Evolutionary conservation across 1,140 invertebrate species (phyloP), one percentile per base, ranked within the genome.

Genomic region (Drosophila orena): DNA sequence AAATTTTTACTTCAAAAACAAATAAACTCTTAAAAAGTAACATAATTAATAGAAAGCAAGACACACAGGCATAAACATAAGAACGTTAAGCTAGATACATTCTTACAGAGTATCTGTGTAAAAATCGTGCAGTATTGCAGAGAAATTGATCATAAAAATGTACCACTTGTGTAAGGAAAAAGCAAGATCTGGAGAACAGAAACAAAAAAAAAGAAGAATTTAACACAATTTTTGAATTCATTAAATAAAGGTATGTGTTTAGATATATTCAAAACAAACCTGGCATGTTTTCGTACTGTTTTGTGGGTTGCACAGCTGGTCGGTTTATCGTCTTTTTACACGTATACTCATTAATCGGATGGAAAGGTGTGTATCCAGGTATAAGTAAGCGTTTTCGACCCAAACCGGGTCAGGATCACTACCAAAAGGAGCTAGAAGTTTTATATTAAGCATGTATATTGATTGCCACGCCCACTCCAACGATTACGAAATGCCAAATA

Each of bases 191-290:
- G 44, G 64, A 77, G 37, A 74, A 73, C 35, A 77, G 24, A 73
- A 77, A 77, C 65, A 70, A 79, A 81, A 79, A 77, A 17, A 17
- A 17, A 17, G n/a, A 74, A 89, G 84, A 88, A 89, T 88, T 88
- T 79, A 88, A 89, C 84, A 90, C 84, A 89, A 89, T 89, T 89
- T 89, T 89, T 89, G 84, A 89, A 89, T 89, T 89, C 85, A 89
- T 89, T 89, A 89, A 88, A 89, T 90, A 89, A 89, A 89, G 85
- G 85, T 89, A 89, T 89, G 84, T 89, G 84, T 89, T 89, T 89
- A 89, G 84, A 89, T 89, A 89, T 89, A 89, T 89, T 88, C 75
- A 88, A 77, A 88, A 88, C 71, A 79, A 89, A 65, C n/a, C 5
- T 10, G 5, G 46, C 12, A 10, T 20, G 66, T 20, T 24, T 34